A percentile compares a stretch with the other conserved stretches of the same genome.
phyloP scores from a whole-genome alignment of 1,140 invertebrate species.

The Brachionus plicatilis region DNA sequence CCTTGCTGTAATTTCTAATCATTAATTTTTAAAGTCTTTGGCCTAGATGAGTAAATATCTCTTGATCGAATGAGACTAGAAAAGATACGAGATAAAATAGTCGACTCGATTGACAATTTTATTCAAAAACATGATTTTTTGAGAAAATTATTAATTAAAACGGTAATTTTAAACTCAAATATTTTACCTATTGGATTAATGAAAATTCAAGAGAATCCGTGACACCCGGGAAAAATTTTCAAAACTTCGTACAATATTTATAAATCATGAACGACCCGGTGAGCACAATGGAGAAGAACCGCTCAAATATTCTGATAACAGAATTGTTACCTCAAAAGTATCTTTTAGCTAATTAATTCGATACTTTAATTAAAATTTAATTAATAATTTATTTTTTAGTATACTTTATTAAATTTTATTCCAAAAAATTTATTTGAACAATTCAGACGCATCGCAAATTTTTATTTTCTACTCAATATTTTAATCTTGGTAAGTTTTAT shows the following conservation, averaged over 20 bases:
- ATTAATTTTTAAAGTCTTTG: neutral
- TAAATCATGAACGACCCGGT: neutral
- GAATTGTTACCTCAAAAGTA: constrained; percentile 38
- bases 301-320: neutral
- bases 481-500: constrained; percentile 57
- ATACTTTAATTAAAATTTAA: neutral
- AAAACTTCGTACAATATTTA: neutral
- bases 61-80: neutral
- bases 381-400: constrained; percentile 60
- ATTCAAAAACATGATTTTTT: neutral
- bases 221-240: constrained; percentile 12
- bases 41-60: neutral
- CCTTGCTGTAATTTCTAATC: neutral
- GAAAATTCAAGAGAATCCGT: neutral
- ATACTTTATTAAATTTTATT: constrained; percentile 84
- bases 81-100: neutral
- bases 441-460: constrained; percentile 76
- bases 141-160: neutral
- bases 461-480: constrained; percentile 73
- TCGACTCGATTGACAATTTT: neutral
- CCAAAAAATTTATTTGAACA: constrained; percentile 95
- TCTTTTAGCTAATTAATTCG: neutral
- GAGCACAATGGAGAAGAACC: constrained; percentile 6
- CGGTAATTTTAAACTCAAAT: neutral
- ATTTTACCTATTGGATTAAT: neutral